Conservation (phyloP, 1,140 invertebrate genomes). For the Maconellicoccus hirsutus region DNA sequence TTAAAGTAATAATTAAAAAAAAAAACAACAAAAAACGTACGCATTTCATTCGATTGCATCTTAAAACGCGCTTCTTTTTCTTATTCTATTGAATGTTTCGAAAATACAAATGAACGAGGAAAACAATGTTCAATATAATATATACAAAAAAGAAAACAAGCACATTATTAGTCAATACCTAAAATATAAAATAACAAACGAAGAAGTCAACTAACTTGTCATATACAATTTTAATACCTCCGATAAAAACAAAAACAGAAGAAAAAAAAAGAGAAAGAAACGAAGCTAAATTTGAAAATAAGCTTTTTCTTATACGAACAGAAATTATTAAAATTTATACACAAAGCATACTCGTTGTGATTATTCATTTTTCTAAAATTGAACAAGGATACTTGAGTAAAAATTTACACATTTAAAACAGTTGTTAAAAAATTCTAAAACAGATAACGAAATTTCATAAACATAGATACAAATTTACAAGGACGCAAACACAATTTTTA, state of each 20-base stretch:
- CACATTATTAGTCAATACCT: background rate
- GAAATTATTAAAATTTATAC: too few species aligned
- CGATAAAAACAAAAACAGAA: background rate
- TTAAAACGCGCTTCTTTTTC: background rate
- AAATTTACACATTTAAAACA: too few species aligned
- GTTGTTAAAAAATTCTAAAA: background rate
- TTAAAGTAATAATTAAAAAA: background rate
- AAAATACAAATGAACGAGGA: background rate
- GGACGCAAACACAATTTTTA: background rate
- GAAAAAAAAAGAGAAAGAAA: background rate
- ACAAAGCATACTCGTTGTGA: too few species aligned
- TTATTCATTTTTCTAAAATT: too few species aligned
- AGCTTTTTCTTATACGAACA: background rate
- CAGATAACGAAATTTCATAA: background rate
- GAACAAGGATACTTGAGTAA: too few species aligned
- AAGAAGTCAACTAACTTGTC: background rate
- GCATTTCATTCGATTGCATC: background rate
- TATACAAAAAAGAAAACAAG: background rate
- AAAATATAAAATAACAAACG: slow-evolving; percentile 4
- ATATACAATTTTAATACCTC: background rate
- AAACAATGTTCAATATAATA: background rate
- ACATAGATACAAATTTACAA: background rate
- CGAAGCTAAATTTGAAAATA: background rate
- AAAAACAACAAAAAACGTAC: background rate
- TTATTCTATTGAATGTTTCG: background rate